A percentile compares a stretch with the other conserved stretches of the same genome.
Evolutionary conservation across 2,888 invertebrate genomes (phyloP).

Genomic region (Alsophila aescularia): DNA sequence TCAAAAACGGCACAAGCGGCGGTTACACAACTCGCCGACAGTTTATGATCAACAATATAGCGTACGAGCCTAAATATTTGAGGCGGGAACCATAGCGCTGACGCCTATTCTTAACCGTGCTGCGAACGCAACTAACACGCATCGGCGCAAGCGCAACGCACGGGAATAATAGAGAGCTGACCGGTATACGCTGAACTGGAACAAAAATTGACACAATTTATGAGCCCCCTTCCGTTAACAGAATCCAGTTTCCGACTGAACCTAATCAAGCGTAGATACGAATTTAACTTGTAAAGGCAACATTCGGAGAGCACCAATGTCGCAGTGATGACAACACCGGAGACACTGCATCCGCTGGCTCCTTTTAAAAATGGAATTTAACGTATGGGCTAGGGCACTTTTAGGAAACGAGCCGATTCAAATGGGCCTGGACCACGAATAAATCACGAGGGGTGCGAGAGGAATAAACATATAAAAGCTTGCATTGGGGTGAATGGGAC

Average conservation of each 20-base stretch:
- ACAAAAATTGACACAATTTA: constrained; percentile 67
- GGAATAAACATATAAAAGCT: constrained; percentile 52
- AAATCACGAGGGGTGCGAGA: constrained; percentile 74
- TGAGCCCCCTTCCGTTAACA: constrained; percentile 68
- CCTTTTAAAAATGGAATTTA: constrained; percentile 73
- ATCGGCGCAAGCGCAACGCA: constrained; percentile 70
- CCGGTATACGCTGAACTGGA: constrained; percentile 58
- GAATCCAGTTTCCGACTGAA: constrained; percentile 71
- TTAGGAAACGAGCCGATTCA: constrained; percentile 60
- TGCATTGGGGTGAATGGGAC: constrained; percentile 56
- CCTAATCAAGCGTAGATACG: constrained; percentile 68
- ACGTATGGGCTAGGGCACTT: constrained; percentile 71
- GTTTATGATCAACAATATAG: constrained; percentile 55
- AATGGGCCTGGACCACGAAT: constrained; percentile 61
- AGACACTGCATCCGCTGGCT: constrained; percentile 74
- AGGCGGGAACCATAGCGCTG: constrained; percentile 59
- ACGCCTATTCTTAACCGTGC: constrained; percentile 79
- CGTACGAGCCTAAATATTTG: constrained; percentile 53
- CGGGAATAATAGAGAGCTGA: constrained; percentile 67
- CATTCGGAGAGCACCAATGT: constrained; percentile 60
- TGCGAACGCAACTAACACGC: constrained; percentile 77
- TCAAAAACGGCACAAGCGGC: constrained; percentile 51
- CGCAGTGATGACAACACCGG: constrained; percentile 76
- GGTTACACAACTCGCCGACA: constrained; percentile 59
- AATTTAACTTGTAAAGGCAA: constrained; percentile 62